Percentiles rank a stretch among this genome's conserved stretches.
phyloP scores from a whole-genome alignment of 2,888 invertebrate species.

The Calameuta idolon region DNA sequence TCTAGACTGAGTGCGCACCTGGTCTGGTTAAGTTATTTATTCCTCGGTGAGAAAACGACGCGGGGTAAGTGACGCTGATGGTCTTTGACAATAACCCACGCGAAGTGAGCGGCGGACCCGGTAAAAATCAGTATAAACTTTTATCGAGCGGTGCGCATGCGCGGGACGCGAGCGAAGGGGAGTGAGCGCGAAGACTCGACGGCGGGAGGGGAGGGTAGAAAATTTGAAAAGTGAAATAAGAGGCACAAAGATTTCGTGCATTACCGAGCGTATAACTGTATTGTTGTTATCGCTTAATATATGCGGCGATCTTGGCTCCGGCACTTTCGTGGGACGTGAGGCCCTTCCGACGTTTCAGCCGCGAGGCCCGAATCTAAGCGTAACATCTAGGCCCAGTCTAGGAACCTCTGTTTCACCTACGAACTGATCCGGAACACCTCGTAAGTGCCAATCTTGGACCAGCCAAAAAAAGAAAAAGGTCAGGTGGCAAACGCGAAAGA shows the following conservation, averaged over 20 bases:
- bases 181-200: accelerated
- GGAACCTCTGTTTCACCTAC: background rate
- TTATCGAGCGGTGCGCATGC: slow-evolving; percentile 4
- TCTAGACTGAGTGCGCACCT: slow-evolving; percentile 7
- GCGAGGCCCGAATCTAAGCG: background rate
- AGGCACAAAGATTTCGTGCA: background rate
- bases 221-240: background rate
- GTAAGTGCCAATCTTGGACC: background rate
- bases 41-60: slow-evolving; percentile 19
- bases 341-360: background rate
- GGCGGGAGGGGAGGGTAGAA: background rate
- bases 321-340: slow-evolving; percentile 8
- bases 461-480: background rate
- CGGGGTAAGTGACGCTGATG: slow-evolving; percentile 19
- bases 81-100: slow-evolving; percentile 14
- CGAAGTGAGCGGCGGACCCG: slow-evolving; percentile 12
- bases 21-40: slow-evolving; percentile 18
- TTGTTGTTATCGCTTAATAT: background rate
- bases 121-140: slow-evolving; percentile 17
- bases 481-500: background rate
- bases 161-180: too few species aligned
- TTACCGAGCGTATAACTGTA: background rate
- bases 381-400: background rate
- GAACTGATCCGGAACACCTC: background rate
- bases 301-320: background rate